These are phyloP conservation scores for Drosophila longiperda DNA, from an alignment of 2,888 invertebrate species.

Conservation along the genomic window DNA sequence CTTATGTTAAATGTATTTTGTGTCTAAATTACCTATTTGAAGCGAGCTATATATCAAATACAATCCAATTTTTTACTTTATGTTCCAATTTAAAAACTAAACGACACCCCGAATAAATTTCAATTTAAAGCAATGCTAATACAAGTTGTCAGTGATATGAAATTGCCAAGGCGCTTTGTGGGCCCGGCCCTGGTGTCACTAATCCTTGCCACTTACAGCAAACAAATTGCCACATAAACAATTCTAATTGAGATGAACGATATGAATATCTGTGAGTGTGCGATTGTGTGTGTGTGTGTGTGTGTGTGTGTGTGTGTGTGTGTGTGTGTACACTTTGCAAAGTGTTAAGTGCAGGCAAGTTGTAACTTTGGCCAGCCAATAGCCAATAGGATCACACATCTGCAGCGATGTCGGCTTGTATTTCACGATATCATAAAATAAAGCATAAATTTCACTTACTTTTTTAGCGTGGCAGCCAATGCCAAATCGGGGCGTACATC, in stretches of 20 bases:
- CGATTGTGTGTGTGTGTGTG: background rate
- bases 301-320: constrained; percentile 14
- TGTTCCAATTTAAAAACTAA: constrained; percentile 8
- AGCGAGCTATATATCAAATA: background rate
- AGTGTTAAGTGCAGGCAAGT: constrained; percentile 66
- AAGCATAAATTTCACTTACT: constrained; percentile 86
- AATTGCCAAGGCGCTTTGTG: constrained; percentile 25
- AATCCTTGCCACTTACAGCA: constrained; percentile 68
- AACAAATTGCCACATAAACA: constrained; percentile 79
- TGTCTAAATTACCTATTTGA: constrained; percentile 1
- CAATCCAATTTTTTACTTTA: constrained; percentile 19
- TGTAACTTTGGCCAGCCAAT: constrained; percentile 37
- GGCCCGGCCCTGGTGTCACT: constrained; percentile 43
- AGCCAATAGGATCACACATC: constrained; percentile 3
- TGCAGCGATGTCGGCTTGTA: constrained; percentile 13
- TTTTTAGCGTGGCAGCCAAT: constrained; percentile 88
- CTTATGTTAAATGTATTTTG: background rate
- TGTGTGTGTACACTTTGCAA: constrained; percentile 25
- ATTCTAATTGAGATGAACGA: constrained; percentile 77
- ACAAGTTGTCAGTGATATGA: constrained; percentile 38
- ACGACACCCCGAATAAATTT: constrained; percentile 63
- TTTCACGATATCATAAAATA: constrained; percentile 59
- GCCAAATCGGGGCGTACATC: constrained; percentile 90
- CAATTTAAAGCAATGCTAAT: constrained; percentile 50
- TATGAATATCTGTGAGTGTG: constrained; percentile 40